Conservation (phyloP, 1,140 invertebrate genomes). For the Berghia stephanieae region DNA sequence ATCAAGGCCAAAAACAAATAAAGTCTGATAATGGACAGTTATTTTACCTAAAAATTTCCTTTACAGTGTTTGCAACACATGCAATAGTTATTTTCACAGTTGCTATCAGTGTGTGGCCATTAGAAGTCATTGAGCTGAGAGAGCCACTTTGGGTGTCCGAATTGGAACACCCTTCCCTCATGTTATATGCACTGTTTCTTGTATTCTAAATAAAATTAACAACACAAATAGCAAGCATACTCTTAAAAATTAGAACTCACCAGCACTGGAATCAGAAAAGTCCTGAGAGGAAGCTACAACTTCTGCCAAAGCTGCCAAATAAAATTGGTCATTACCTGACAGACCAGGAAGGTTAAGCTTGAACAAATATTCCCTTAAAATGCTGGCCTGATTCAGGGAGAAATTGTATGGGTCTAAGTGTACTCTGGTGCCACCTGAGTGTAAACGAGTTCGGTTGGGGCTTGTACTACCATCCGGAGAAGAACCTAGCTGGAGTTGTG, state of each 20-base stretch:
- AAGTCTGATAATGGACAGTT: too few species aligned
- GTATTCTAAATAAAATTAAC: not conserved
- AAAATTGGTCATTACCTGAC: conserved; percentile 98
- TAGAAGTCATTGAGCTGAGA: too few species aligned
- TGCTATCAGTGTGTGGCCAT: too few species aligned
- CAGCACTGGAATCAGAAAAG: conserved; percentile 52
- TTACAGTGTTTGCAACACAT: too few species aligned
- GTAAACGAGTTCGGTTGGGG: conserved; percentile 26
- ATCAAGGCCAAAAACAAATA: too few species aligned
- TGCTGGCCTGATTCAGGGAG: conserved; percentile 62
- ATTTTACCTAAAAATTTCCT: too few species aligned
- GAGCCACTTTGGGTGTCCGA: too few species aligned
- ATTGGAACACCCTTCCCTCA: not conserved
- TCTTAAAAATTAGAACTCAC: not conserved
- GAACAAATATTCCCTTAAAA: conserved; percentile 86
- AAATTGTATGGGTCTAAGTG: conserved; percentile 55
- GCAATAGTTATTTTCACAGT: too few species aligned
- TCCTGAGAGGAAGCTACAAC: conserved; percentile 80
- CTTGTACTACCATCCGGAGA: conserved; percentile 46
- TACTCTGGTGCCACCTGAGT: not conserved
- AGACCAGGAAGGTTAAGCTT: conserved; percentile 96
- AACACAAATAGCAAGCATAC: not conserved
- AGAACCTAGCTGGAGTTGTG: conserved; percentile 66
- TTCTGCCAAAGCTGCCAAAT: conserved; percentile 94
- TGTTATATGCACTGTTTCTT: conserved; percentile 25